Percentiles rank a stretch among this genome's conserved stretches.
Evolutionary conservation across 2,113 vertebrate genomes (phyloP).

Genomic region (Burhinus bistriatus): DNA sequence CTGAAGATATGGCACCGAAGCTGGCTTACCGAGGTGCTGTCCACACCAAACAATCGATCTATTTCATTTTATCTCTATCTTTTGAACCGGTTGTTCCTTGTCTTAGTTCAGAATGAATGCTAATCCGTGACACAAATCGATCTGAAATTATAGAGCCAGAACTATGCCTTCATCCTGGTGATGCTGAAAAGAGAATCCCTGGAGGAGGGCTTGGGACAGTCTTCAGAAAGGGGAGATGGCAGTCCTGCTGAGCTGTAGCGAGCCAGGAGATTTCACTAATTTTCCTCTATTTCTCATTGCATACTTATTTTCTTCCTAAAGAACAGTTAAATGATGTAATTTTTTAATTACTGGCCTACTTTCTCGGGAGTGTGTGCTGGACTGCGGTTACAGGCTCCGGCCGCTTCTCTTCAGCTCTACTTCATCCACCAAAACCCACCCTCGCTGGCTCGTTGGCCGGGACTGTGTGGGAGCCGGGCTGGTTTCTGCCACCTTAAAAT

Average conservation of each 20-base stretch:
- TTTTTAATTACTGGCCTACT: neutral
- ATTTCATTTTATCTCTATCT: neutral
- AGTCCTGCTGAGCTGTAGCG: neutral
- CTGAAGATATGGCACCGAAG: neutral
- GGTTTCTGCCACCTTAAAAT: neutral
- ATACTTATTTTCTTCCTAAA: neutral
- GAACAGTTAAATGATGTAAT: rapidly evolving
- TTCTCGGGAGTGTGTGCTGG: neutral
- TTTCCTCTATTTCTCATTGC: neutral
- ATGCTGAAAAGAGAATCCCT: conserved; percentile 70
- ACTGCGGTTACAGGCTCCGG: neutral
- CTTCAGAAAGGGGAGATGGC: conserved; percentile 45
- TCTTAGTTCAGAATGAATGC: conserved; percentile 69
- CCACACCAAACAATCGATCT: neutral
- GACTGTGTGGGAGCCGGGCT: rapidly evolving
- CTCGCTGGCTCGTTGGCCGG: rapidly evolving
- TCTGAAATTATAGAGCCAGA: neutral
- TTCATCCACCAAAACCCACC: neutral
- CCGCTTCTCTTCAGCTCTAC: neutral
- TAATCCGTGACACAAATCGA: neutral
- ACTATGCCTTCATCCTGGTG: conserved; percentile 17
- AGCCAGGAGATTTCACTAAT: neutral
- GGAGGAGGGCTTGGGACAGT: conserved; percentile 66
- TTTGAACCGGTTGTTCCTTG: neutral
- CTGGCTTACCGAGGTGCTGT: neutral